Percentiles rank a stretch among this genome's conserved stretches.
These are phyloP conservation scores for Mongoloraphidia duomilia DNA, from an alignment of 2,888 invertebrate genomes.

Conservation along the genomic window DNA sequence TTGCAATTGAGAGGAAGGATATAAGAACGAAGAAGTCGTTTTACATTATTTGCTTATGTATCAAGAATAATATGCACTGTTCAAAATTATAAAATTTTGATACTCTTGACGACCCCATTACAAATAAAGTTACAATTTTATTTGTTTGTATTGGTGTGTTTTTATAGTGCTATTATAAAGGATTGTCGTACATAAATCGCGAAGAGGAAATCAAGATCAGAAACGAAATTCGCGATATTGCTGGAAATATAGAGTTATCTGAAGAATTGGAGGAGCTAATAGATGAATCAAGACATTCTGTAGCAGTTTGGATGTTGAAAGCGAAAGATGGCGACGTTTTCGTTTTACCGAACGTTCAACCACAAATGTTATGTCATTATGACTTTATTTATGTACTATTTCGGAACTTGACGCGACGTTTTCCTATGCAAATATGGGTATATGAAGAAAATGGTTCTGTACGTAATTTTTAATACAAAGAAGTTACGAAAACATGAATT, in stretches of 20 bases:
- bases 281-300: conserved; percentile 22
- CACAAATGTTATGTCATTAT: conserved; percentile 24
- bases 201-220: conserved; percentile 32
- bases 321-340: conserved; percentile 20
- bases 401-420: conserved; percentile 38
- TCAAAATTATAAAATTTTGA: too few relatives aligned
- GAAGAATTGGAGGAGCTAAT: conserved; percentile 29
- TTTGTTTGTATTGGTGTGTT: conserved; percentile 4
- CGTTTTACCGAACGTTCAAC: conserved; percentile 15
- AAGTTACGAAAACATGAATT: too few relatives aligned
- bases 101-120: too few relatives aligned
- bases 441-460: conserved; percentile 16
- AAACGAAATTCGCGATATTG: conserved; percentile 26
- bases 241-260: conserved; percentile 14
- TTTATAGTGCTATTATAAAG: conserved; percentile 49
- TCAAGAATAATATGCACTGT: too few relatives aligned
- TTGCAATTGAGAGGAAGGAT: too few relatives aligned
- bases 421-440: conserved; percentile 27
- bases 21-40: too few relatives aligned
- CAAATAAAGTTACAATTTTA: not conserved
- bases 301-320: conserved; percentile 26
- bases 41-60: too few relatives aligned
- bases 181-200: conserved; percentile 50
- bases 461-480: not conserved
- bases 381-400: conserved; percentile 42